Evolutionary conservation across 2,888 invertebrate species (phyloP), one percentile per base, ranked within the genome.

Genomic region (Cistogaster globosa): DNA sequence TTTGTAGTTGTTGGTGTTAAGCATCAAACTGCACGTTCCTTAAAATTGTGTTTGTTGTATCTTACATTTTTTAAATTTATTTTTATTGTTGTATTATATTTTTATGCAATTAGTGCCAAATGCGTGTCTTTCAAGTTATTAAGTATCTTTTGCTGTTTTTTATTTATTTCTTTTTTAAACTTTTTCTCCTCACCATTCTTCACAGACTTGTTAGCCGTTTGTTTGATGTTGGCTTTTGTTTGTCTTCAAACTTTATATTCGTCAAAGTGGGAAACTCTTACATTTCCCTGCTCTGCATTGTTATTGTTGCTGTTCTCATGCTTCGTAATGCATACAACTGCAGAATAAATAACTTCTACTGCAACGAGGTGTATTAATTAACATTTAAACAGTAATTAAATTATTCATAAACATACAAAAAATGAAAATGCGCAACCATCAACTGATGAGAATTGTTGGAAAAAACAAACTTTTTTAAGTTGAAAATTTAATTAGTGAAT

Each of bases 361-460:
- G 55, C 62, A 78, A 89, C 88, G 89, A 85, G 85, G 75, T 90
- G 91, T 89, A 90, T 91, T 91, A 91, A 91, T 91, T 91, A 91
- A 91, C 91, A 91, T 91, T 91, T 90, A 91, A 91, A 91, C 90
- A 89, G 90, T 91, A 91, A 91, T 91, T 91, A 90, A 91, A 91
- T 90, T 91, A 91, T 91, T 90, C 91, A 90, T 90, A 90, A 88
- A 89, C 76, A 72, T 69, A 83, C 58, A 53, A 26, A 72, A 72
- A 57, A 51, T 26, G 63, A 22, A 65, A 53, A 72, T 20, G 48
- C 60, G 68, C 72, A 80, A 76, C 72, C 72, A 60, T 78, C 57
- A 65, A 65, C 63, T 80, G 76, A 75, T 62, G 62, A 67, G 53
- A 69, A 65, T 68, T n/a, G 22, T 63, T 68, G 11, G 48, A 67